phyloP scores from a whole-genome alignment of 2,888 invertebrate genomes.

The Metallyticus violacea region DNA sequence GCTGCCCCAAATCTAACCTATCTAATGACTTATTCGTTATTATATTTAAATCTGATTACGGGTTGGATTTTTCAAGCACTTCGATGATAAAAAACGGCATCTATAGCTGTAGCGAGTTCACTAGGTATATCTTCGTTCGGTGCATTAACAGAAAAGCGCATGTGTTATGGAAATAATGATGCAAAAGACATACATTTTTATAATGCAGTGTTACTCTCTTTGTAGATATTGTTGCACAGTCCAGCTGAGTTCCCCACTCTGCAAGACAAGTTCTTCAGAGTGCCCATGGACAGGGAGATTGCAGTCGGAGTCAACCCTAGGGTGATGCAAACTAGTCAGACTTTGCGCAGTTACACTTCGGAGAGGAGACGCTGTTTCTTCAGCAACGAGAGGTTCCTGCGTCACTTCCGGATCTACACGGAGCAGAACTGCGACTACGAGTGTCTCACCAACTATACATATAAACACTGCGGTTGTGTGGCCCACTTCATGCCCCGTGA shows the following conservation, averaged over 20 bases:
- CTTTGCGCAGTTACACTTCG: constrained; percentile 61
- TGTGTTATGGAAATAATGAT: too few species aligned
- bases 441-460: constrained; percentile 66
- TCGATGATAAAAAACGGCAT: too few species aligned
- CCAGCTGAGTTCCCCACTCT: constrained; percentile 66
- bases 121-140: too few species aligned
- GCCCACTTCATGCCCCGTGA: constrained; percentile 68
- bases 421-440: constrained; percentile 72
- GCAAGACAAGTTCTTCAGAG: constrained; percentile 66
- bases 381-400: constrained; percentile 60
- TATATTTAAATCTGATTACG: too few species aligned
- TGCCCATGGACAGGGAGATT: constrained; percentile 67
- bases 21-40: too few species aligned
- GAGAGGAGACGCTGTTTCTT: constrained; percentile 61
- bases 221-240: constrained; percentile 60
- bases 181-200: background rate
- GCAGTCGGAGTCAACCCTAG: constrained; percentile 70
- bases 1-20: too few species aligned
- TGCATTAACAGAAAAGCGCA: too few species aligned
- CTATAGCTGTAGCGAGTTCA: too few species aligned
- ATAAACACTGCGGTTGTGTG: constrained; percentile 62
- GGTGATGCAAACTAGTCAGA: constrained; percentile 71
- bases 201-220: background rate
- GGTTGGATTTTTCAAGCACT: too few species aligned
- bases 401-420: constrained; percentile 66